Conservation (phyloP, 1,140 invertebrate genomes). For the Protaetia brevitarsis region DNA sequence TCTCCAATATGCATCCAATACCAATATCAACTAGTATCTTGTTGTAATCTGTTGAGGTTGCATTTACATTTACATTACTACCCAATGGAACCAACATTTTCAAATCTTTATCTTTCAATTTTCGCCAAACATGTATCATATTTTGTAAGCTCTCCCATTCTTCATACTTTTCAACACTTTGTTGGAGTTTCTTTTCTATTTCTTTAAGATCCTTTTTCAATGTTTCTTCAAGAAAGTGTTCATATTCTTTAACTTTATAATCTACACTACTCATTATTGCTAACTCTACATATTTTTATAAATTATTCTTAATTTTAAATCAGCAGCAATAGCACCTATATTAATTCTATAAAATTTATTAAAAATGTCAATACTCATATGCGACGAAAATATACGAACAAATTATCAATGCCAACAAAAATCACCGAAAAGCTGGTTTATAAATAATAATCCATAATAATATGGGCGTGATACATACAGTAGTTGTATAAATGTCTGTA, state of each 20-base stretch:
- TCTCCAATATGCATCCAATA: constrained; percentile 40
- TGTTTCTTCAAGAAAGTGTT: constrained; percentile 42
- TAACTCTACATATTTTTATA: not conserved
- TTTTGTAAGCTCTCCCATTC: constrained; percentile 44
- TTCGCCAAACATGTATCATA: constrained; percentile 31
- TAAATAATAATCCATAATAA: too few species aligned
- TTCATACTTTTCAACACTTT: constrained; percentile 36
- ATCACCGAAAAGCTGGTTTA: too few species aligned
- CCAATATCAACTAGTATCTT: constrained; percentile 41
- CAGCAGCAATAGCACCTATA: too few species aligned
- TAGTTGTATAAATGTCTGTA: too few species aligned
- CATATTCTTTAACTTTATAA: constrained; percentile 43
- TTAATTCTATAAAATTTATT: too few species aligned
- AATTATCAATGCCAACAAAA: too few species aligned
- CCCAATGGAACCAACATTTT: constrained; percentile 39
- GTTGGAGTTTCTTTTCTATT: constrained; percentile 34
- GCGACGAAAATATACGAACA: too few species aligned
- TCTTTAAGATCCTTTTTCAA: constrained; percentile 44
- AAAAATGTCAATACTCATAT: too few species aligned
- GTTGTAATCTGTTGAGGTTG: constrained; percentile 38
- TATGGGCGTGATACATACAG: too few species aligned
- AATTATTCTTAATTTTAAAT: too few species aligned
- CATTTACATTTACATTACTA: constrained; percentile 32
- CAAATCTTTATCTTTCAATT: constrained; percentile 39
- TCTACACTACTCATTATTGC: constrained; percentile 19